phyloP scores from a whole-genome alignment of 2,797 vertebrate species.

The Acanthis flammea region DNA sequence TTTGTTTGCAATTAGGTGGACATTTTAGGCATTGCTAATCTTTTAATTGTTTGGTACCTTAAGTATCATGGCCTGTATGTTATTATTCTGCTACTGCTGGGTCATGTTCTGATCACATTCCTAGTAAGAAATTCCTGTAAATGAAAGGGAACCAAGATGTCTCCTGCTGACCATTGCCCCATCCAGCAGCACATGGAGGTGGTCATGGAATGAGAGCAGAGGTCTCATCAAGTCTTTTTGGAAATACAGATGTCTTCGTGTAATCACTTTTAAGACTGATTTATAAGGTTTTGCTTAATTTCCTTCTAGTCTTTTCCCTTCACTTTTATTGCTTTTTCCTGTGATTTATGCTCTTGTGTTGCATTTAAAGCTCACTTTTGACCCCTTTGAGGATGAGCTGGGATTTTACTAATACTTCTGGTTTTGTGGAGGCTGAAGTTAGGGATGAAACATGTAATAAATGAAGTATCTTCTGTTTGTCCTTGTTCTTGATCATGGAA shows the following conservation, averaged over 20 bases:
- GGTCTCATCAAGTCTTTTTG: not conserved
- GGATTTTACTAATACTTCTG: not conserved
- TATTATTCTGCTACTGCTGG: not conserved
- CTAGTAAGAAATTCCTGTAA: not conserved
- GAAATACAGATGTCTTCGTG: not conserved
- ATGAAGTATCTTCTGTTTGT: not conserved
- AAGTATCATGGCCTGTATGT: accelerated
- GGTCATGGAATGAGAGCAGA: not conserved
- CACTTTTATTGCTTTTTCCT: not conserved
- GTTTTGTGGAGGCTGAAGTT: not conserved
- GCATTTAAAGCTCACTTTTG: not conserved
- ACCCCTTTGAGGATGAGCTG: not conserved
- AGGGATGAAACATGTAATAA: not conserved
- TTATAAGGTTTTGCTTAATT: not conserved
- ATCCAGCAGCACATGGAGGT: not conserved
- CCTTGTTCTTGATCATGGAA: not conserved
- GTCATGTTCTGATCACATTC: not conserved
- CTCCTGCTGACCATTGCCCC: not conserved
- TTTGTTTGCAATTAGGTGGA: not conserved
- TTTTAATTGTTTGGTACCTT: not conserved
- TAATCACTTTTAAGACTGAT: not conserved
- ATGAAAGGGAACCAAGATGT: not conserved
- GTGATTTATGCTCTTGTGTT: accelerated
- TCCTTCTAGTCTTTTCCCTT: not conserved
- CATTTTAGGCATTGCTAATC: not conserved